Base-by-base conservation (phyloP, 92 coral and sea anemone species). In the Porites cylindrica region DNA sequence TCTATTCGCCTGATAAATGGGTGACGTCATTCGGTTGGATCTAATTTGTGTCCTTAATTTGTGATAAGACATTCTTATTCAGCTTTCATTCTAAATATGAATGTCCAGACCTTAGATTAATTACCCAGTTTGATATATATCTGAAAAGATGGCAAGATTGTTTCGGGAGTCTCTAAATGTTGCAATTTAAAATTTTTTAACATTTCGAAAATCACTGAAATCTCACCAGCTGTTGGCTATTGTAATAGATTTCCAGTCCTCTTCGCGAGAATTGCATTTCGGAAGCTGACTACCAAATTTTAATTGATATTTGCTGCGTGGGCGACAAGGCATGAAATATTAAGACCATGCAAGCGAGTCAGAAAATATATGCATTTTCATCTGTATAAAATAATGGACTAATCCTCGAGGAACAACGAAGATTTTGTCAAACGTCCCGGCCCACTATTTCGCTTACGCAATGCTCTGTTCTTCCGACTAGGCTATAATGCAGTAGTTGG, bases 241-340 rank as follows among this genome's bases (percentile, higher is more conserved):
- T 58, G 19, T 14, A 1, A 50, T 8, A 26, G 23, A n/a, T 82
- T 70, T 79, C 87, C 87, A 61, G 50, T 19, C 61, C 47, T 60
- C 86, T 6, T 79, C 64, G 82, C 26, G 23, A 23, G 72, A 38
- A 24, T n/a, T 13, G 58, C 18, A 24, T 29, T 0, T 20, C 14
- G 17, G 78, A 51, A 63, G 58, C 56, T 18, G 66, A 50, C 59
- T 80, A 18, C 38, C 26, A 47, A 81, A 83, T 72, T 73, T 62
- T 77, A 85, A 85, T 78, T 77, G 68, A 52, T n/a, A 53, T 76
- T 65, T 77, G 68, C 8, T 10, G 89, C 89, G 89, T 85, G 89
- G 89, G 89, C 65, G 88, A 64, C 7, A 9, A 52, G 38, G 67
- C 73, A 77, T 85, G 9, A 85, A 85, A 76, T 77, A 85, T 85